phyloP scores from a whole-genome alignment of 2,888 invertebrate genomes.

The Himalopsyche japonica region DNA sequence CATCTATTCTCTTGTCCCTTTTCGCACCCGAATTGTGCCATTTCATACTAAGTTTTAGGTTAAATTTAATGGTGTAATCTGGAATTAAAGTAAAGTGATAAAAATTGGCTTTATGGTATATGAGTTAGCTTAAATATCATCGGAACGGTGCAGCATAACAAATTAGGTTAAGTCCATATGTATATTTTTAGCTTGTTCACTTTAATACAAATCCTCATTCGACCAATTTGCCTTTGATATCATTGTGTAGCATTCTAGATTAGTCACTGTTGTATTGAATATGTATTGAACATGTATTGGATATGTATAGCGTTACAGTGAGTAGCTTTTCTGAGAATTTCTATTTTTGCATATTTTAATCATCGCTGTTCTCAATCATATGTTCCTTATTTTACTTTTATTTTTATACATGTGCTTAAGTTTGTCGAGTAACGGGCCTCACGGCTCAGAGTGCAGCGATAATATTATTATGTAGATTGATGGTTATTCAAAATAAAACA shows the following conservation, averaged over 20 bases:
- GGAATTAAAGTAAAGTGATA: constrained; percentile 36
- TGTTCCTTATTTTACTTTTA: constrained; percentile 48
- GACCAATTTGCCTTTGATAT: constrained; percentile 61
- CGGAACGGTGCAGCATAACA: constrained; percentile 40
- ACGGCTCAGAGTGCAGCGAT: constrained; percentile 60
- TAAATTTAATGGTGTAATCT: constrained; percentile 34
- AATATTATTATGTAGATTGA: constrained; percentile 59
- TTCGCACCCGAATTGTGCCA: constrained; percentile 40
- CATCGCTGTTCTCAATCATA: constrained; percentile 49
- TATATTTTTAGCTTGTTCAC: constrained; percentile 58
- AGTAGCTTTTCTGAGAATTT: constrained; percentile 54
- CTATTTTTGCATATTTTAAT: constrained; percentile 61
- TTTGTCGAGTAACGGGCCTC: constrained; percentile 56
- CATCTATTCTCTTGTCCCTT: constrained; percentile 25
- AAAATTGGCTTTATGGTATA: constrained; percentile 39
- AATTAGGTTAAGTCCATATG: constrained; percentile 49
- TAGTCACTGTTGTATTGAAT: constrained; percentile 49
- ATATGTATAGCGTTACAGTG: constrained; percentile 58
- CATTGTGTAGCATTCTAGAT: constrained; percentile 59
- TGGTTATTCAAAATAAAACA: constrained; percentile 60
- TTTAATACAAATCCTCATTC: constrained; percentile 54
- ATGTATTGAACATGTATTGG: constrained; percentile 59
- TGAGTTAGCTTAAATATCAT: constrained; percentile 41
- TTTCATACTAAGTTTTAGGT: constrained; percentile 37
- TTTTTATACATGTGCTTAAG: constrained; percentile 59